These are phyloP conservation scores for Brevimyrus niger DNA, from an alignment of 2,113 vertebrate species.

Conservation along the genomic window DNA sequence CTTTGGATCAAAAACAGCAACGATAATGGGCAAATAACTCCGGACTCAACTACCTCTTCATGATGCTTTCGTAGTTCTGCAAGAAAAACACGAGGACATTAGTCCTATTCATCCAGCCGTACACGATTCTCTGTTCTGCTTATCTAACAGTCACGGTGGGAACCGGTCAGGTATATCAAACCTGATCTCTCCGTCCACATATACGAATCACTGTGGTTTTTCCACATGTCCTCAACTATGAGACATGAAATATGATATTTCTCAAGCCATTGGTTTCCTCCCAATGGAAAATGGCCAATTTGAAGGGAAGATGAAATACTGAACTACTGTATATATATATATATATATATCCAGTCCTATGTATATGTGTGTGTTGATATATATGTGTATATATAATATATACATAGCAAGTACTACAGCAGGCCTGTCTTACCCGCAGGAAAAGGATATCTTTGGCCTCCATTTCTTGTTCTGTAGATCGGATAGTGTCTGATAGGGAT, in stretches of 20 bases:
- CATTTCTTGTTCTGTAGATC: constrained; percentile 58
- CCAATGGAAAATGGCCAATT: background rate
- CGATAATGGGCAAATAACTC: background rate
- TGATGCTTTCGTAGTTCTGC: constrained; percentile 65
- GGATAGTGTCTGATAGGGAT: constrained; percentile 54
- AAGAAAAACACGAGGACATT: background rate
- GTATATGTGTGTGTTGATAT: too few species aligned
- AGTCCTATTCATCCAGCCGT: background rate
- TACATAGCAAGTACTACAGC: background rate
- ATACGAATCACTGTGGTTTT: background rate
- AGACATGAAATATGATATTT: background rate
- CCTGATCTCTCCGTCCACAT: background rate
- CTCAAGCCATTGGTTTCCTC: background rate
- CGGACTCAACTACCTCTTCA: constrained; percentile 48
- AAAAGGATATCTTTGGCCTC: constrained; percentile 49
- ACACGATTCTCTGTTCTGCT: background rate
- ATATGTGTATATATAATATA: too few species aligned
- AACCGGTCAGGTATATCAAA: background rate
- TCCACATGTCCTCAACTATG: background rate
- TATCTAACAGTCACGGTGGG: background rate
- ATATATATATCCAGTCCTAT: too few species aligned
- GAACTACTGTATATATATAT: too few species aligned
- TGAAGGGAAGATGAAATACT: background rate
- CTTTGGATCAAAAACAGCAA: background rate
- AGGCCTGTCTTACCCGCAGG: constrained; percentile 48